Evolutionary conservation across 1,140 invertebrate genomes (phyloP), one percentile per base, ranked within the genome.

Genomic region (Aphelinus certus): DNA sequence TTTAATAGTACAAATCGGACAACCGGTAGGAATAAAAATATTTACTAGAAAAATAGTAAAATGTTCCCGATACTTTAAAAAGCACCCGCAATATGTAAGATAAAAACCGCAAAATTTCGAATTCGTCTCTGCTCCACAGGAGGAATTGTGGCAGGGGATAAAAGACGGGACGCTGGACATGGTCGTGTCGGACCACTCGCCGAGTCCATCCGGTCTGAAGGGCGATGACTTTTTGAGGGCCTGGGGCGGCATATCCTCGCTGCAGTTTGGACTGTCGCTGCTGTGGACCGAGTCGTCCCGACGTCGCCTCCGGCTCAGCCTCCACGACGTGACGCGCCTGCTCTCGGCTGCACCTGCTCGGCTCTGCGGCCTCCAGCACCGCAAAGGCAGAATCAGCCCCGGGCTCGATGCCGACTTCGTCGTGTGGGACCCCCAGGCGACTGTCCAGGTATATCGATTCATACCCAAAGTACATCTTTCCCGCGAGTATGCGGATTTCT

Each of bases 121-220:
- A 26, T 26, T 26, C 26, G 26, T 26, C 26, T 26, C 26, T 26
- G 26, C 26, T 26, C 26, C 26, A 26, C 83, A 93, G 90, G 88
- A 91, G 71, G 79, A 82, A 49, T 79, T 94, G 43, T 94, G 93
- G 93, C 76, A 88, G 55, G 92, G 88, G 48, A 73, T 94, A 9
- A 80, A 88, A 77, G 84, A 87, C 47, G 89, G 89, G 71, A 81
- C 88, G 42, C 84, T 93, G 43, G 90, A 93, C 77, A 88, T 93
- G 88, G 90, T 94, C 6, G 92, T 92, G 3, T 94, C 93, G 3
- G 93, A 94, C 85, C 93, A 94, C 80, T 94, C 93, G 1, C 92
- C 93, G 0, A 93, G 92, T 69, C 92, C 92, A 7, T 88, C 90
- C 0, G 90, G 92, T 2, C 84, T 93, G 1, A 92, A 93, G 76